Base-by-base conservation (phyloP, 2,888 invertebrate genomes). In the Ectemnius cavifrons region DNA sequence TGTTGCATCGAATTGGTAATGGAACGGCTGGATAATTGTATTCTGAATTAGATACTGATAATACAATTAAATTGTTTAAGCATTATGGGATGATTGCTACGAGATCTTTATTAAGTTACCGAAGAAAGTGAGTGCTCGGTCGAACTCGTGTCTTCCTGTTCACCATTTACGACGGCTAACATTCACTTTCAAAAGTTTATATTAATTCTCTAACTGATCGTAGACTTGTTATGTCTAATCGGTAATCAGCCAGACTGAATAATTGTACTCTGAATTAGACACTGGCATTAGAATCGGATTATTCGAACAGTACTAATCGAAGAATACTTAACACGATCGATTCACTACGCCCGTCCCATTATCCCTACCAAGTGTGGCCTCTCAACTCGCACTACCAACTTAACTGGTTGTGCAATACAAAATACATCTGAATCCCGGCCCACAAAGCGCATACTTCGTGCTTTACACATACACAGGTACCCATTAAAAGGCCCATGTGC, bases 351-450 rank as follows among this genome's bases (percentile, higher is more conserved):
- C 57, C 49, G 63, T 74, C 57, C 63, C 52, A 13, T 67, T 71
- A 49, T 71, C 45, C 46, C 70, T 47, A 11, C 56, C 58, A 56
- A 57, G 14, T 16, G 2, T 14, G 11, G 14, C 16, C n/a, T 52
- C 52, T 52, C 16, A 13, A 16, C n/a, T 52, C 5, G 37, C 52
- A 18, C 52, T 63, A 27, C 18, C 66, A 60, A 77, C 64, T 71
- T 72, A 63, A 46, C 71, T 23, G n/a, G 76, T 77, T 76, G 71
- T 57, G 71, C 62, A 62, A 66, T 37, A 8, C 6, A 59, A 69
- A 71, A 77, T 63, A 68, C 67, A 67, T 57, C 66, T 65, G 71
- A 75, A 76, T 71, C 76, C 52, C 77, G 56, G 66, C 77, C 77
- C 68, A 77, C 77, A 68, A 65, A 59, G 47, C 71, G 63, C 77